These are phyloP conservation scores for Pterophyllum scalare DNA, from an alignment of 2,113 vertebrate species.

Conservation along the genomic window DNA sequence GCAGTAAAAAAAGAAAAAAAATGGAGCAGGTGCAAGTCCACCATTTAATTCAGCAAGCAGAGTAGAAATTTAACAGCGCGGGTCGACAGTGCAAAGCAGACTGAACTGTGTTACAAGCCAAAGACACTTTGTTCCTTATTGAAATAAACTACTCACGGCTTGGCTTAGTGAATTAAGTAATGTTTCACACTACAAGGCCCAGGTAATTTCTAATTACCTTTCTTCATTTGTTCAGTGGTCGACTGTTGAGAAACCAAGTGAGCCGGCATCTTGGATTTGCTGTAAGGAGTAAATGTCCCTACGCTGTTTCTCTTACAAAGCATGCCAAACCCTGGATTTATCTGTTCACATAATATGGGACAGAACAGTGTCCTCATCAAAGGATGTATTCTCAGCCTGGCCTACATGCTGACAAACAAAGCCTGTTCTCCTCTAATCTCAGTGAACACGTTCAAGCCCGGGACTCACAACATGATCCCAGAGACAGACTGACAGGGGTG, in stretches of 20 bases:
- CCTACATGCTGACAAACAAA: slow-evolving; percentile 64
- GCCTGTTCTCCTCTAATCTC: slow-evolving; percentile 63
- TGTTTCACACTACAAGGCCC: slow-evolving; percentile 33
- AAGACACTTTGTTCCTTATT: slow-evolving; percentile 21
- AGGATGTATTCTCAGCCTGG: slow-evolving; percentile 58
- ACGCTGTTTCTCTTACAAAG: not conserved
- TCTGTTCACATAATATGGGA: slow-evolving; percentile 28
- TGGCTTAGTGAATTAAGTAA: slow-evolving; percentile 11
- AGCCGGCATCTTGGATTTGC: slow-evolving; percentile 1
- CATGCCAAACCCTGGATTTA: slow-evolving; percentile 29
- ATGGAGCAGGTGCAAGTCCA: slow-evolving; percentile 40
- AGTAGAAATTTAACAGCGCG: slow-evolving; percentile 14
- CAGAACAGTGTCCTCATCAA: slow-evolving; percentile 46
- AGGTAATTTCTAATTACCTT: slow-evolving; percentile 18
- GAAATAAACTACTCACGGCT: slow-evolving; percentile 13
- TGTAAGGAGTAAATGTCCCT: not conserved
- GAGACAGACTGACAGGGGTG: slow-evolving; percentile 31
- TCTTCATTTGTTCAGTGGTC: slow-evolving; percentile 18
- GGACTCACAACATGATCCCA: slow-evolving; percentile 45
- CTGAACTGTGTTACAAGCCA: slow-evolving; percentile 13
- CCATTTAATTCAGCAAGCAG: slow-evolving; percentile 19
- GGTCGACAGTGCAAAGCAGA: slow-evolving; percentile 26
- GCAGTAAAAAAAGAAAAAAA: slow-evolving; percentile 13
- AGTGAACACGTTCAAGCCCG: slow-evolving; percentile 58
- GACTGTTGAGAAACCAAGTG: slow-evolving; percentile 13